Base-by-base conservation (phyloP, 2,113 vertebrate genomes). In the Bubo blakistoni region DNA sequence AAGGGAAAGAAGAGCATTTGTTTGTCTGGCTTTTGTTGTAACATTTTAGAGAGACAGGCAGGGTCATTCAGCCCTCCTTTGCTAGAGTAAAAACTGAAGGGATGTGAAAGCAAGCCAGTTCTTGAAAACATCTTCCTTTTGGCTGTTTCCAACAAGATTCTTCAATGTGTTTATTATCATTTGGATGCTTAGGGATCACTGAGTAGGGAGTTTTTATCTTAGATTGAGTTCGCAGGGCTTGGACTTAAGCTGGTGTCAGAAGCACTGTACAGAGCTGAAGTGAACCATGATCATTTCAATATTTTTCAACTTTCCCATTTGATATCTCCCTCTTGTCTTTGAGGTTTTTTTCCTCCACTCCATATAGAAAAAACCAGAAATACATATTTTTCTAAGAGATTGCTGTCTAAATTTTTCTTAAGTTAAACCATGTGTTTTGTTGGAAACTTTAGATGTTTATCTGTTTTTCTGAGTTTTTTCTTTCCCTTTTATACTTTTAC, bases 351-450 rank as follows among this genome's bases (percentile, higher is more conserved):
- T 38, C 29, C 67, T 86, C 34, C 16, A 18, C 44, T 96, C 54
- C 19, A 38, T 72, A 80, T 34, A 95, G 90, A 71, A 52, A 55
- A 96, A 96, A 96, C 95, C 42, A 94, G 93, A 94, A 95, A 96
- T 96, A 86, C 72, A 70, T 97, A 80, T 96, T 97, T 88, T 97
- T 86, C 44, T 86, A 97, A 88, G 84, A 86, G 77, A 95, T 78
- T 30, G 38, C 86, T 87, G 66, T 96, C 90, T 96, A 93, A 96
- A 51, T 90, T 96, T 96, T 94, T 49, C 74, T 81, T 97, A 98
- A 98, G 91, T 96, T 95, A 95, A 97, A 97, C 93, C 95, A 97
- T 98, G 92, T 98, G 96, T 97, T 92, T 84, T 83, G 76, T 80
- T 94, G 65, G 92, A 91, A 96, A 92, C 72, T 80, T 96, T 8